Evolutionary conservation across 2,888 invertebrate species (phyloP).

Genomic region (Scelioninae gen. 1): DNA sequence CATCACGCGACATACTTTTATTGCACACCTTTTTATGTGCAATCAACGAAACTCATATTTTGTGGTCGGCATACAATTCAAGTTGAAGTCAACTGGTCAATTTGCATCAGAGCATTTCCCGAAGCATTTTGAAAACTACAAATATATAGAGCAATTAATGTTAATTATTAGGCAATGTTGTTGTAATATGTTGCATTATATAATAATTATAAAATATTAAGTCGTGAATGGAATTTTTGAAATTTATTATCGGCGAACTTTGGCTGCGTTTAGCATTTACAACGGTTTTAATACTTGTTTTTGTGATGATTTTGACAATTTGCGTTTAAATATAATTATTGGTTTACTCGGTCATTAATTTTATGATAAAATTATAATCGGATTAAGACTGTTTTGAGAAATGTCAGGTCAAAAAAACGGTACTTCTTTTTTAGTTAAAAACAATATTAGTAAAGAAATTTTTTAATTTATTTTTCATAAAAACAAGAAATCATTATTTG

Average conservation of each 20-base stretch:
- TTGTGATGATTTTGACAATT: slow-evolving; percentile 43
- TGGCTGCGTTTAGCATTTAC: slow-evolving; percentile 6
- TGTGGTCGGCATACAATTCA: slow-evolving; percentile 19
- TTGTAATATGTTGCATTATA: slow-evolving; percentile 24
- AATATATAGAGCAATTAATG: slow-evolving; percentile 15
- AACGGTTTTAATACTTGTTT: slow-evolving; percentile 38
- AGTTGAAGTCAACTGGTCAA: slow-evolving; percentile 15
- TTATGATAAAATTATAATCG: slow-evolving; percentile 24
- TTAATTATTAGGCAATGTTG: neutral
- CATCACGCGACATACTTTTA: slow-evolving; percentile 67
- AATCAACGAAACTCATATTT: slow-evolving; percentile 58
- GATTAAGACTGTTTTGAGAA: slow-evolving; percentile 6
- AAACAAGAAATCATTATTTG: too few species aligned
- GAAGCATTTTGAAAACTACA: neutral
- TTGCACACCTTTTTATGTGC: slow-evolving; percentile 62
- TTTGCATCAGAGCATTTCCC: slow-evolving; percentile 27
- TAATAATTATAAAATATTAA: slow-evolving; percentile 41
- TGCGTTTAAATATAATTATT: slow-evolving; percentile 33
- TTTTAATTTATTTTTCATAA: slow-evolving; percentile 3
- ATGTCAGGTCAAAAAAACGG: too few species aligned
- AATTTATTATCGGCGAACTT: slow-evolving; percentile 14
- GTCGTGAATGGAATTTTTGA: slow-evolving; percentile 7
- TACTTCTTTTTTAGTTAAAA: neutral
- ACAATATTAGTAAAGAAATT: slow-evolving; percentile 8
- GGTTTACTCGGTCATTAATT: slow-evolving; percentile 29